phyloP scores from a whole-genome alignment of 2,797 vertebrate genomes.

The Momotus momota region DNA sequence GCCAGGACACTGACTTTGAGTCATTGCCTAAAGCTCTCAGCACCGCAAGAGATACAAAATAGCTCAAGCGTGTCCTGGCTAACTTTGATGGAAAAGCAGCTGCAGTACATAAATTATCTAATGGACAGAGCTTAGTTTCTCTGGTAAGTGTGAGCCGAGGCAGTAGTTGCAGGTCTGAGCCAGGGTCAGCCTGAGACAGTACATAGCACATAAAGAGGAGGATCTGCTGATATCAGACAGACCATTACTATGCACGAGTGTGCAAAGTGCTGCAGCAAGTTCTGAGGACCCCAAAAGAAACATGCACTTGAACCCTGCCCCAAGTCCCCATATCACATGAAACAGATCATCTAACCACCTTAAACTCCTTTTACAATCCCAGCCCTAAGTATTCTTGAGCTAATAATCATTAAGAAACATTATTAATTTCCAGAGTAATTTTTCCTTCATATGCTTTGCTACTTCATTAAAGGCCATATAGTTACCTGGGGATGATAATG shows the following conservation, averaged over 20 bases:
- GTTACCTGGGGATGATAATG: not conserved
- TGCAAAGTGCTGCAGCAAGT: not conserved
- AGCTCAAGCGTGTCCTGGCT: not conserved
- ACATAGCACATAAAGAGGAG: not conserved
- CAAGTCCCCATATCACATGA: not conserved
- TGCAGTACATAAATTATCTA: constrained; percentile 19
- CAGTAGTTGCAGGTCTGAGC: not conserved
- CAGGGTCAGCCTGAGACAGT: not conserved
- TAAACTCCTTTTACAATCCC: not conserved
- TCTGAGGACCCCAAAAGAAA: not conserved
- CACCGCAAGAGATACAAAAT: not conserved
- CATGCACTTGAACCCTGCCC: not conserved
- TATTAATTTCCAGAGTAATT: constrained; percentile 34
- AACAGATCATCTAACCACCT: not conserved
- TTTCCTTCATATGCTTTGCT: not conserved
- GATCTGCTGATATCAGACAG: not conserved
- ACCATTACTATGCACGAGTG: not conserved
- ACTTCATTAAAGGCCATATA: not conserved
- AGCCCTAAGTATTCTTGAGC: not conserved
- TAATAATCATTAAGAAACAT: not conserved
- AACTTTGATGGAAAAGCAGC: constrained; percentile 8
- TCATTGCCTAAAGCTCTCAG: not conserved
- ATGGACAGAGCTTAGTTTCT: not conserved
- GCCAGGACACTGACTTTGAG: not conserved
- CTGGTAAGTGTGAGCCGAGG: not conserved